These are phyloP conservation scores for Cantharis lateralis DNA, from an alignment of 2,888 invertebrate species.

Conservation along the genomic window DNA sequence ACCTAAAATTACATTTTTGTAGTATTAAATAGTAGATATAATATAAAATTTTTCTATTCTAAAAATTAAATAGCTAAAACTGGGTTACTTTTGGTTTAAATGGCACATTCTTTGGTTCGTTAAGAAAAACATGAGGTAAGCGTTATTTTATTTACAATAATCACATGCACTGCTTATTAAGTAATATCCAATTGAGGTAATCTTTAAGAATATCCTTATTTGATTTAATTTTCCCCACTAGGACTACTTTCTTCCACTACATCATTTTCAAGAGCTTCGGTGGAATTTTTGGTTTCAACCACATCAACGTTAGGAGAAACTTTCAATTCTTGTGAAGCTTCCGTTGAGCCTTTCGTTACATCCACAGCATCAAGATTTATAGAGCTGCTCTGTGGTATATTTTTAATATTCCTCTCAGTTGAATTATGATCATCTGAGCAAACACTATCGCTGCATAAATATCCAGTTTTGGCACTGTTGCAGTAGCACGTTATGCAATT, in stretches of 20 bases:
- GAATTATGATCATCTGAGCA: slow-evolving; percentile 44
- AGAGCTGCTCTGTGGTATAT: neutral
- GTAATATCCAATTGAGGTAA: neutral
- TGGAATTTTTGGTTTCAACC: neutral
- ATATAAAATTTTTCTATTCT: neutral
- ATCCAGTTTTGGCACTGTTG: slow-evolving; percentile 60
- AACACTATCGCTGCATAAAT: slow-evolving; percentile 59
- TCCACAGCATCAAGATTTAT: neutral
- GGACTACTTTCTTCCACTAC: neutral
- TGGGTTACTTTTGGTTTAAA: neutral
- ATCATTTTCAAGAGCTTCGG: neutral
- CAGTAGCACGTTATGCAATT: slow-evolving; percentile 66
- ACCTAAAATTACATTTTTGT: neutral
- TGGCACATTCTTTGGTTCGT: neutral
- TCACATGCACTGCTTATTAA: neutral
- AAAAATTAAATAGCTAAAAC: neutral
- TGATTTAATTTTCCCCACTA: neutral
- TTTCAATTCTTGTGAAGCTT: neutral
- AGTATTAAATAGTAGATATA: neutral
- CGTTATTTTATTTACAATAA: neutral
- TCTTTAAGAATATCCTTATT: neutral
- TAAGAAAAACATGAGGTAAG: neutral
- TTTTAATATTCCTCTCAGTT: neutral
- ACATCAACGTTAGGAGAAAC: neutral
- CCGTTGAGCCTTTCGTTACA: neutral